Base-by-base conservation (phyloP, 2,797 vertebrate species). In the Halcyon smyrnensis region DNA sequence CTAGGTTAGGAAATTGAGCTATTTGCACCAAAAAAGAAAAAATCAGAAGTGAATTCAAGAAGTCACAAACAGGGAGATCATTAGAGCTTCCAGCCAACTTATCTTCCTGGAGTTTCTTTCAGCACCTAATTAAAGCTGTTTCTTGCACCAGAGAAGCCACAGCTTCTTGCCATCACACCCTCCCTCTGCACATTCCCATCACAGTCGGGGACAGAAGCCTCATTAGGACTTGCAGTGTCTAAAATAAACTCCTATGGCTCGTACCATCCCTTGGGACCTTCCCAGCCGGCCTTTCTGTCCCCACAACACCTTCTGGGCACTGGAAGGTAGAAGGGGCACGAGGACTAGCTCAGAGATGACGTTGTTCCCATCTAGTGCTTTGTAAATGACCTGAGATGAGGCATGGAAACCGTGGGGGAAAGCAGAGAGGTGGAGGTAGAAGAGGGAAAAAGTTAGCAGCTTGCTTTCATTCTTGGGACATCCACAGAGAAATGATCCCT, bases 381-480 rank as follows among this genome's bases (percentile, higher is more conserved):
- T 48, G 56, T 13, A 67, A 89, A 57, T 1, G 3, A 39, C 20
- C 28, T 1, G 3, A 87, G 53, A 63, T 25, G 48, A 67, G 46
- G 56, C 14, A 27, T 1, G 20, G 51, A 32, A 88, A 88, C 10
- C 2, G 3, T 14, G 18, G 43, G 37, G 89, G 54, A 87, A 95
- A 87, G 23, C 87, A 84, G 86, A 32, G 30, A 78, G 48, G 57
- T 43, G 76, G 86, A 67, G 32, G 50, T n/a, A 68, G 85, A 74
- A 63, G 90, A 94, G 57, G 51, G 79, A 73, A 89, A 84, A 97
- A 97, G 97, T 97, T 93, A 97, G 91, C 82, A 87, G 65, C 91
- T 95, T 6, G 62, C 97, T 97, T 97, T 97, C 96, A 96, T 98
- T 98, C 96, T 90, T 97, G 96, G 98, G 98, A 97, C 97, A 97